Base-by-base conservation (phyloP, 2,888 invertebrate genomes). In the Xestia rhomboidea region DNA sequence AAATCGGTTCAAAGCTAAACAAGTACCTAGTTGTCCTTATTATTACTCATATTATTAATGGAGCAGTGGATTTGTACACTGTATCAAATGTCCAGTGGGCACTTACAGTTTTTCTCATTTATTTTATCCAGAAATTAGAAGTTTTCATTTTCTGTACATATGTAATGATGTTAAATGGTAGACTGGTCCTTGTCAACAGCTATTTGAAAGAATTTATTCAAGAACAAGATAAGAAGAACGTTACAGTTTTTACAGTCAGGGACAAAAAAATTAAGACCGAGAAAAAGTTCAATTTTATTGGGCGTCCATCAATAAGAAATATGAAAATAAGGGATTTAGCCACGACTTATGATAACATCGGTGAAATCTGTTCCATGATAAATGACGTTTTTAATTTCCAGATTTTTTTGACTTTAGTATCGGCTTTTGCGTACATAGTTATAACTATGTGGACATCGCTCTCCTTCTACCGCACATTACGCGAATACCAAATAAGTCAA, bases 371-470 rank as follows among this genome's bases (percentile, higher is more conserved):
- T 81, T 78, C 63, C 7, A 82, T 91, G 76, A 89, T 95, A 44
- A 95, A 94, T 71, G 81, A 91, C 15, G 86, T 93, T 46, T 95
- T 93, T 79, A 94, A 95, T 80, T 93, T 93, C 34, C 93, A 93
- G 83, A 93, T 95, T 30, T 93, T 95, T 46, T 92, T 94, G 90
- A 91, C 91, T 18, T 88, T 95, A 2, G 88, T 94, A 4, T 92
- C 92, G 27, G 92, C 94, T 4, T 95, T 95, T 72, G 80, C 88
- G 0, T 93, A 89, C 69, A 93, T 93, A n/a, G 89, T 95, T 5
- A 90, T 93, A 10, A 91, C 92, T 10, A 93, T 95, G 76, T 94
- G 93, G 92, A 88, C 91, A 0, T 90, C 93, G 1, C 82, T 95
- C 0, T 92, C 91, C 76, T 92, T 89, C 46, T 93, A 91, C 68